Evolutionary conservation across 2,888 invertebrate genomes (phyloP).

Genomic region (Rapana venosa): DNA sequence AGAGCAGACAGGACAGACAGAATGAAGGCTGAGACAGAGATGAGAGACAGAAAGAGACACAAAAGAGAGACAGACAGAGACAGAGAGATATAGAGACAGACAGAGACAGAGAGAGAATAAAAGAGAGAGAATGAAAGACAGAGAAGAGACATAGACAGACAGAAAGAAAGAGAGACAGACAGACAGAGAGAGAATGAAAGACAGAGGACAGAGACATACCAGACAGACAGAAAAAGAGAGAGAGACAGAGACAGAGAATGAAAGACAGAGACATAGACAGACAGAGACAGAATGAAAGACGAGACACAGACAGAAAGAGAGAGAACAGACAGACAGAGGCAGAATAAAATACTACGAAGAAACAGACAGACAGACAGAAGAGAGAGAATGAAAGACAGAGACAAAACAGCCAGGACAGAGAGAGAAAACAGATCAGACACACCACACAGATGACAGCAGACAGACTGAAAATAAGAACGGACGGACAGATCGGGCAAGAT

Average conservation of each 20-base stretch:
- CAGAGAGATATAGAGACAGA: background rate
- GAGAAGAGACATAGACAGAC: background rate
- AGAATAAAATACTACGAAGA: no score
- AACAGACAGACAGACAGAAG: no score
- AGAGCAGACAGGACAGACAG: background rate
- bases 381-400: background rate
- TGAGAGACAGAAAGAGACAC: background rate
- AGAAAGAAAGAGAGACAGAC: background rate
- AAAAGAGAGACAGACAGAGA: background rate
- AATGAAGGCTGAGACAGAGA: background rate
- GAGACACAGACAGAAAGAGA: background rate
- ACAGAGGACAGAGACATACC: background rate
- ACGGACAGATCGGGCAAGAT: no score
- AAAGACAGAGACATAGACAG: background rate
- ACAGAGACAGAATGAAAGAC: background rate
- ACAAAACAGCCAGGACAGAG: background rate
- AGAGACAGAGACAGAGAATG: background rate
- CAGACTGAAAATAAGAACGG: no score
- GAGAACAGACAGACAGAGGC: background rate
- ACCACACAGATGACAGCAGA: background rate
- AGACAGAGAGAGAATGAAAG: background rate
- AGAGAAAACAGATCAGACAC: background rate
- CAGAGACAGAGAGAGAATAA: background rate
- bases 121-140: background rate
- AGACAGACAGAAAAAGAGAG: background rate